A percentile compares a stretch with the other conserved stretches of the same genome.
Evolutionary conservation across 2,888 invertebrate species (phyloP).

Genomic region (Xestobium rufovillosum): DNA sequence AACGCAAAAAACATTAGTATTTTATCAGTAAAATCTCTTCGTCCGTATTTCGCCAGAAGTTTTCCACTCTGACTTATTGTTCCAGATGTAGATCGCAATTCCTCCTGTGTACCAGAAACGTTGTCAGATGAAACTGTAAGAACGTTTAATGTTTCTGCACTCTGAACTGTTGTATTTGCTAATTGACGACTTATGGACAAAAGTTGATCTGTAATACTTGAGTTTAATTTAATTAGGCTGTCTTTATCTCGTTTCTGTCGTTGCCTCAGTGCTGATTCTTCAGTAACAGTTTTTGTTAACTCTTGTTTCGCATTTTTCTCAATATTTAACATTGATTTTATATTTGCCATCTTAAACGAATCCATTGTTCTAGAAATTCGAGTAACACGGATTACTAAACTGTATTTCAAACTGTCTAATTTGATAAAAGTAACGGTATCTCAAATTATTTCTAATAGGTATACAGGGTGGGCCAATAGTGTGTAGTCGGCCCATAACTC

Average conservation of each 20-base stretch:
- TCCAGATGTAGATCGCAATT: conserved; percentile 78
- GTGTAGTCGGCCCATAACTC: too few relatives aligned
- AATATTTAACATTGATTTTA: conserved; percentile 68
- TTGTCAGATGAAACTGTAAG: conserved; percentile 63
- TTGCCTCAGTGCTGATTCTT: conserved; percentile 48
- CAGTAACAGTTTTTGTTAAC: conserved; percentile 53
- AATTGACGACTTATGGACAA: conserved; percentile 77
- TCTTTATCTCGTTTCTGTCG: conserved; percentile 61
- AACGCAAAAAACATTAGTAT: conserved; percentile 81
- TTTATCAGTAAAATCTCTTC: conserved; percentile 93
- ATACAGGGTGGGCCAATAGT: too few relatives aligned
- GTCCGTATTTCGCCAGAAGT: conserved; percentile 85
- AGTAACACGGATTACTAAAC: too few relatives aligned
- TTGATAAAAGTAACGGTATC: too few relatives aligned
- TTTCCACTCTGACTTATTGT: conserved; percentile 85
- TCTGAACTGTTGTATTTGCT: conserved; percentile 79
- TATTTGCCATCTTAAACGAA: conserved; percentile 74
- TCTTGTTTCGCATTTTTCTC: conserved; percentile 70
- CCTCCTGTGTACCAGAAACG: conserved; percentile 68
- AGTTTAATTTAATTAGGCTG: conserved; percentile 59
- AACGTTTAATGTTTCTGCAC: conserved; percentile 76
- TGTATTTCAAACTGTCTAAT: too few relatives aligned
- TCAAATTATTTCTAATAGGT: too few relatives aligned
- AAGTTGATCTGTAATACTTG: conserved; percentile 78
- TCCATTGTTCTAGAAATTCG: conserved; percentile 57